A percentile compares a stretch with the other conserved stretches of the same genome.
These are phyloP conservation scores for Agraylea sexmaculata DNA, from an alignment of 1,140 invertebrate genomes.

Conservation along the genomic window DNA sequence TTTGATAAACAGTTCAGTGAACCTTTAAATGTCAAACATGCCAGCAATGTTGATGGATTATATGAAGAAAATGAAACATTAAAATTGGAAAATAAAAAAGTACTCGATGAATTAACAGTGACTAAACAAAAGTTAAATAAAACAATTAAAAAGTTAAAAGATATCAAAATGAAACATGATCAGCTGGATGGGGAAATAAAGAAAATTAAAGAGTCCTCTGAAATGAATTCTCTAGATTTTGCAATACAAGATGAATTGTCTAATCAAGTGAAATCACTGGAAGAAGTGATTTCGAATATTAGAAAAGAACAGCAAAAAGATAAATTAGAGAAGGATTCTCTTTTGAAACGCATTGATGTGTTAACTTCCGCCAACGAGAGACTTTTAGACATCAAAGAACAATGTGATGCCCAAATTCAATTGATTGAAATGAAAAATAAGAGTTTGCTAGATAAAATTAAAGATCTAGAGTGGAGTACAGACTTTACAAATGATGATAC, in stretches of 20 bases:
- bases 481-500: slow-evolving; percentile 22
- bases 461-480: slow-evolving; percentile 45
- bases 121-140: slow-evolving; percentile 54
- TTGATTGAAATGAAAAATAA: slow-evolving; percentile 58
- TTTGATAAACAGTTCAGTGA: slow-evolving; percentile 1
- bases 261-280: slow-evolving; percentile 49
- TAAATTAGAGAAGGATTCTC: slow-evolving; percentile 49
- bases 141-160: slow-evolving; percentile 63
- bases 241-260: slow-evolving; percentile 66
- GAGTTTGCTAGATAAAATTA: slow-evolving; percentile 48
- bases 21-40: background rate
- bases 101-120: slow-evolving; percentile 44
- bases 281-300: slow-evolving; percentile 49
- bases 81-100: slow-evolving; percentile 25
- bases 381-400: slow-evolving; percentile 66
- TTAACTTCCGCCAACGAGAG: slow-evolving; percentile 65
- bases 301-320: slow-evolving; percentile 44
- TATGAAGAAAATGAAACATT: slow-evolving; percentile 10
- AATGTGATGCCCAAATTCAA: too few species aligned
- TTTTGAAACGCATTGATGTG: slow-evolving; percentile 60
- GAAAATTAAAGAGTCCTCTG: slow-evolving; percentile 37
- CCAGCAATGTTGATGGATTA: background rate
- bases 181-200: slow-evolving; percentile 44
- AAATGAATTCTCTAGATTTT: slow-evolving; percentile 53
- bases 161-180: slow-evolving; percentile 55